Evolutionary conservation across 2,888 invertebrate species (phyloP), one percentile per base, ranked within the genome.

Genomic region (Brachypterus glaber): DNA sequence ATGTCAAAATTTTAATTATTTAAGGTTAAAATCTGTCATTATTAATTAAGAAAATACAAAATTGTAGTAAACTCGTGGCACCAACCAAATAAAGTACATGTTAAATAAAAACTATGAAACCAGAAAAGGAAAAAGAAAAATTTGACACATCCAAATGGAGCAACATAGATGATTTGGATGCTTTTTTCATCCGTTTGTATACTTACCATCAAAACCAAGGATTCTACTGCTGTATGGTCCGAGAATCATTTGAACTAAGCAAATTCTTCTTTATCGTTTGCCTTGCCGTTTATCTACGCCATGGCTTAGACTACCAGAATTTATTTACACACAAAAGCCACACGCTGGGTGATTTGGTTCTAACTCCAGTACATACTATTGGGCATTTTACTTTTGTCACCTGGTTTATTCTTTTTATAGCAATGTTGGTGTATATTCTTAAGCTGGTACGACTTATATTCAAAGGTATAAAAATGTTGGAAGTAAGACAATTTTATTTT

Each of bases 131-230:
- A n/a, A n/a, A n/a, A n/a, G n/a, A n/a, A n/a, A n/a, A n/a, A n/a
- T n/a, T n/a, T n/a, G n/a, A n/a, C n/a, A n/a, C n/a, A n/a, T n/a
- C n/a, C n/a, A n/a, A n/a, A 65, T 95, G 93, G 93, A 92, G 91
- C 63, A 97, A 97, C 62, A 88, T 98, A 52, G 89, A 91, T 64
- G 91, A 98, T 66, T 69, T 98, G 42, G 97, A 98, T 68, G 86
- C 91, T 33, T 98, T 98, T 71, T 97, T 98, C 64, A 82, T 85
- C 30, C 76, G 89, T 57, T 85, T 96, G 71, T 98, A 98, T 61
- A 80, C 82, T 59, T 99, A 96, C 63, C 97, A 97, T 67, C 92
- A 97, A 56, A 79, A 87, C 54, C 88, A 91, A 62, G 98, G 98
- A 17, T 95, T 93, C 63, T 67, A 75, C 37, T 92, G 93, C 52